These are phyloP conservation scores for Galeopsomyia nigrocyanea DNA, from an alignment of 2,888 invertebrate genomes.

Conservation along the genomic window DNA sequence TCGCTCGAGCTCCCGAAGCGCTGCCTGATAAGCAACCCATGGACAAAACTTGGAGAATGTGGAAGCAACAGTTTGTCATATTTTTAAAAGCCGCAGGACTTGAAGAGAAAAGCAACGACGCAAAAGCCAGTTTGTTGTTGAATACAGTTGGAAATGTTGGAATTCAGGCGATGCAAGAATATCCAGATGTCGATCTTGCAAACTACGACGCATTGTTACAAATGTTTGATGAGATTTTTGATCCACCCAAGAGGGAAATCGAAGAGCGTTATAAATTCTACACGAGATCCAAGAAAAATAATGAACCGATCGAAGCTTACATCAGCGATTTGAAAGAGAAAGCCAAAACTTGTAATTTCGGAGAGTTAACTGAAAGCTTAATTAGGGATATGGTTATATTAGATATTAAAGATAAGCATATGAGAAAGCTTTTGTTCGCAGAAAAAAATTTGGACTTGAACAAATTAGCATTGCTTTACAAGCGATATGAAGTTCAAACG, in stretches of 20 bases:
- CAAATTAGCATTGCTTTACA: conserved; percentile 33
- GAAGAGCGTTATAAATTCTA: conserved; percentile 47
- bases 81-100: conserved; percentile 44
- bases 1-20: conserved; percentile 42
- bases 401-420: conserved; percentile 44
- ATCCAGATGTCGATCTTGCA: conserved; percentile 23
- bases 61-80: conserved; percentile 43
- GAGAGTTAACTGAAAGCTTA: conserved; percentile 34
- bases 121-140: conserved; percentile 35
- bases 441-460: conserved; percentile 36
- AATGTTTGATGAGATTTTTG: conserved; percentile 47
- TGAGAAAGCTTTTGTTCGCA: conserved; percentile 40
- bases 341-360: conserved; percentile 48
- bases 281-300: conserved; percentile 34
- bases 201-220: conserved; percentile 40
- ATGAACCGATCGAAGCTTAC: conserved; percentile 44
- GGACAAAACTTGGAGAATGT: conserved; percentile 48
- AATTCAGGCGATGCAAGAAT: conserved; percentile 40
- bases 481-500: conserved; percentile 36
- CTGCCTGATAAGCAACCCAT: conserved; percentile 35
- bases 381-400: conserved; percentile 46
- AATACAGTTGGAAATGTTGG: conserved; percentile 47
- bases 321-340: conserved; percentile 41
- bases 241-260: conserved; percentile 46
- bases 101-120: conserved; percentile 27